Evolutionary conservation across 2,888 invertebrate genomes (phyloP), one percentile per base, ranked within the genome.

Genomic region (Clepsis dumicolana): DNA sequence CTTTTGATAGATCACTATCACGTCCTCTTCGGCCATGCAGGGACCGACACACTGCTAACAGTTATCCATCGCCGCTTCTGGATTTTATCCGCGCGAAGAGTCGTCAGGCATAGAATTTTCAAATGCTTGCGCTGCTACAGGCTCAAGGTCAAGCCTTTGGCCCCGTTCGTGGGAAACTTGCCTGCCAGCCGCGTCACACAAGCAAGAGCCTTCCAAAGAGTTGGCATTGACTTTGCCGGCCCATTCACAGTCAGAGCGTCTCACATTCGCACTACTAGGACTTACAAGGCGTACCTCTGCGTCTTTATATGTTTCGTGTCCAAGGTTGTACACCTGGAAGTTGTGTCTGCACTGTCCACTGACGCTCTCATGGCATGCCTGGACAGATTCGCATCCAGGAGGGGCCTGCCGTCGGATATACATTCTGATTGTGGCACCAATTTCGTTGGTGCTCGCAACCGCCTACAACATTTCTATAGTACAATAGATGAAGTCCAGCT

Each of bases 311-410:
- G 54, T 18, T 24, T 54, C 12, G 29, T n/a, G 8, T 29, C 29
- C 1, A 54, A 54, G 18, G 54, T 54, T 1, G n/a, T 60, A 10
- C 60, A 65, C 38, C n/a, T 60, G 18, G 65, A 65, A n/a, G 8
- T 65, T 1, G 53, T 53, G 12, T 60, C 65, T 1, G 65, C 60
- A 10, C 18, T 65, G 14, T 32, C 65, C 0, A 65, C 65, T 1
- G 52, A 60, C 12, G 25, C 65, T 1, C 60, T 65, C 14, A 24
- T 65, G 18, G 65, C 65, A 10, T 60, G 60, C 27, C 53, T 65
- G 24, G 60, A 60, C 4, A n/a, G 65, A 12, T 65, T 65, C 27
- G 60, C 53, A 1, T 35, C 60, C 0, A 24, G 60, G 27, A 38
- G 65, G 4, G 44, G 29, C 12, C 12, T 65, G 53, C 35, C 52